phyloP scores from a whole-genome alignment of 2,888 invertebrate species.

The Brachyptera risi region DNA sequence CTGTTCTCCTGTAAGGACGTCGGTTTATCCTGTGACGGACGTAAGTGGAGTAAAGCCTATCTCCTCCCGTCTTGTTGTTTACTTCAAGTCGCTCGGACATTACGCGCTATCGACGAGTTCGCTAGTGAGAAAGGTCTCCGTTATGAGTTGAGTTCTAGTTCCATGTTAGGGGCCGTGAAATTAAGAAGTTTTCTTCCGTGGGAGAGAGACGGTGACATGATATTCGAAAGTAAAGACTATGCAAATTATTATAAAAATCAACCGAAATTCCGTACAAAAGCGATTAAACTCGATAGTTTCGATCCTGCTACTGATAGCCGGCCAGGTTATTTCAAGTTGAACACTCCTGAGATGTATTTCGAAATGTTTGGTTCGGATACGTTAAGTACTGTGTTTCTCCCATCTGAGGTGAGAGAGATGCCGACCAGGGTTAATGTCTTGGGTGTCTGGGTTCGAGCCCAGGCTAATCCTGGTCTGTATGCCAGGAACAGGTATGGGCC shows the following conservation, averaged over 20 bases:
- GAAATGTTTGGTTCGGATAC: conserved; percentile 39
- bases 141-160: conserved; percentile 40
- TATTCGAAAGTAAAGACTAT: conserved; percentile 35
- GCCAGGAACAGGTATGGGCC: conserved; percentile 39
- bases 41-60: conserved; percentile 27
- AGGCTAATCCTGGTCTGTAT: conserved; percentile 40
- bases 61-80: conserved; percentile 38
- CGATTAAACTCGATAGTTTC: conserved; percentile 27
- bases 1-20: conserved; percentile 36
- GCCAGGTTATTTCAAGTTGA: conserved; percentile 35
- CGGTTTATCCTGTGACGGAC: conserved; percentile 32
- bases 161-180: conserved; percentile 42
- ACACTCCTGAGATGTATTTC: conserved; percentile 35
- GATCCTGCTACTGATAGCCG: conserved; percentile 28
- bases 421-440: conserved; percentile 37
- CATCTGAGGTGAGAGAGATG: conserved; percentile 30
- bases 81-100: conserved; percentile 35
- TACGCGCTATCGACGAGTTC: conserved; percentile 34
- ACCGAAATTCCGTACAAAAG: conserved; percentile 24
- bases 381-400: conserved; percentile 35
- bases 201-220: conserved; percentile 41
- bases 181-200: conserved; percentile 40
- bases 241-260: conserved; percentile 26
- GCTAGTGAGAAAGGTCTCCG: conserved; percentile 35
- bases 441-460: conserved; percentile 39